A percentile compares a stretch with the other conserved stretches of the same genome.
Evolutionary conservation across 2,888 invertebrate species (phyloP).

Genomic region (Arctia plantaginis): DNA sequence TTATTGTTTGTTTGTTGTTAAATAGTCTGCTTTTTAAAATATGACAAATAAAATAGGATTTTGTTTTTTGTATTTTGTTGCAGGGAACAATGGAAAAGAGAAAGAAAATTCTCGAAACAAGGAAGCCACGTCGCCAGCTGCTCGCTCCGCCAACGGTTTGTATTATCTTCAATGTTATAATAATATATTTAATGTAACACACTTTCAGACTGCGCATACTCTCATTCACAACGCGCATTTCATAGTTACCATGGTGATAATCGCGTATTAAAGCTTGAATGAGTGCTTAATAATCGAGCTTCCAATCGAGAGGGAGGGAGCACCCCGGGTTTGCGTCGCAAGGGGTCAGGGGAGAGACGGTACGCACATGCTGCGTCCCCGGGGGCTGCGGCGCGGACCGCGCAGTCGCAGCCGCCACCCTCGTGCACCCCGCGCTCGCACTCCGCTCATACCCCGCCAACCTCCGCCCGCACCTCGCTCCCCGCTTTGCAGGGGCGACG

Average conservation of each 20-base stretch:
- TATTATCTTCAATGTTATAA: conserved; percentile 30
- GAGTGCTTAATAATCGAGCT: conserved; percentile 77
- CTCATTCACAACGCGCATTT: conserved; percentile 36
- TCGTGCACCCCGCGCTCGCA: conserved; percentile 37
- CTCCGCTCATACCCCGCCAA: conserved; percentile 53
- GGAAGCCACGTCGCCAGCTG: conserved; percentile 90
- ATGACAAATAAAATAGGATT: not conserved
- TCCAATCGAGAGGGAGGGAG: conserved; percentile 58
- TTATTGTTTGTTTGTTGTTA: not conserved
- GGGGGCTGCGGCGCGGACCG: conserved; percentile 61
- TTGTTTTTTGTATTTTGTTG: conserved; percentile 63
- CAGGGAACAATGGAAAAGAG: conserved; percentile 91
- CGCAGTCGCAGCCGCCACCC: conserved; percentile 72
- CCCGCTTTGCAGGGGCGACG: conserved; percentile 75
- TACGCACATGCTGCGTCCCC: conserved; percentile 70
- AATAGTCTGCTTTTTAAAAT: not conserved
- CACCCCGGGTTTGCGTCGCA: conserved; percentile 51
- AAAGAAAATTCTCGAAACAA: conserved; percentile 88
- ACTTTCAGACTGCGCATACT: conserved; percentile 34
- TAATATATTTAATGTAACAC: conserved; percentile 5
- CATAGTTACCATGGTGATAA: conserved; percentile 69
- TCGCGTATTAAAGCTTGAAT: conserved; percentile 73
- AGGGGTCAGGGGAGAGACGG: conserved; percentile 51
- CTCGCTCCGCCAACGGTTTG: conserved; percentile 89
- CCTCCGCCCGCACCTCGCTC: conserved; percentile 54